Evolutionary conservation across 2,113 vertebrate genomes (phyloP), one percentile per base, ranked within the genome.

Genomic region (Ciconia boyciana): DNA sequence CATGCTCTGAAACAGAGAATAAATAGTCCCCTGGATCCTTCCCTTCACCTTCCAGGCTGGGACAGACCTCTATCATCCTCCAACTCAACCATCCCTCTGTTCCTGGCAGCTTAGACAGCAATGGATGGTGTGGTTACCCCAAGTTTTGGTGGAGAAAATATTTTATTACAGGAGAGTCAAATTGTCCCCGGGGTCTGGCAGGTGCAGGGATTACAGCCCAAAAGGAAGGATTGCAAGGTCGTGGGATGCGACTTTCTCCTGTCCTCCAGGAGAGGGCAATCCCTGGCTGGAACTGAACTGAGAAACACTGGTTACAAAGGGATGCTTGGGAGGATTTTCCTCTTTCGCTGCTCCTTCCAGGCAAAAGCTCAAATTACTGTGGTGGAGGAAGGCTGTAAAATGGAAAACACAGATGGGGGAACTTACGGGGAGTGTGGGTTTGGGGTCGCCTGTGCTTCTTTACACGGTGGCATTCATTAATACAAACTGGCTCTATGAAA

Each of bases 221-320:
- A 24, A 26, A 36, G 49, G 58, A 57, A 48, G 16, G 44, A 18
- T 2, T 22, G 28, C 3, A 16, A 70, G 26, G 20, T 24, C 5
- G 14, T 10, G 85, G 58, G 62, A 44, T 90, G 92, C 2, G 39
- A 90, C 26, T 74, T 86, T 61, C 85, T n/a, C 52, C 52, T 28
- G 21, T 71, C 80, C 58, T 97, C 96, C 97, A 95, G 96, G 91
- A 97, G 97, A 90, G 97, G 97, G 97, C 97, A 97, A 93, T 11
- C 78, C 94, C 55, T 58, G 93, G 85, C 93, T 88, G 78, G 87
- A 76, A 16, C 94, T 93, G 92, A 85, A n/a, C 61, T 21, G 68
- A 22, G 66, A 32, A 34, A 39, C 11, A 0, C 54, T 36, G 46
- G 20, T 43, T 31, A 7, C 18, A 29, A 11, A 41, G 71, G 80